Percentiles rank a stretch among this genome's conserved stretches.
Conservation (phyloP, 2,113 vertebrate species). For the Bathybates hornii region DNA sequence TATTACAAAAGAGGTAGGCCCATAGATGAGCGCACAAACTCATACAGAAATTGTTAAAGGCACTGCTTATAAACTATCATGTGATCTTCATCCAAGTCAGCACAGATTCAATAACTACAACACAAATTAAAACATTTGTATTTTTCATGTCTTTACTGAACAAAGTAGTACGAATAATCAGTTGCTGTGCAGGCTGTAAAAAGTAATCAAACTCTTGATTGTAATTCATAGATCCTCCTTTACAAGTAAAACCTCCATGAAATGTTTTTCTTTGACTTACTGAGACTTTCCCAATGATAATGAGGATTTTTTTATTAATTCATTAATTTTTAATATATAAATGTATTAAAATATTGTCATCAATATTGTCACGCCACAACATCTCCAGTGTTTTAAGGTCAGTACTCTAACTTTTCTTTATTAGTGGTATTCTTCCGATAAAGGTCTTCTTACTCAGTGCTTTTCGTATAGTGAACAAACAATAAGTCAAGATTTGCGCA, state of each 20-base stretch:
- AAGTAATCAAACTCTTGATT: neutral
- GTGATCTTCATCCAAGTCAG: neutral
- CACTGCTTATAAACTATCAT: neutral
- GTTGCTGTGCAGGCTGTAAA: neutral
- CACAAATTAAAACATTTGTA: neutral
- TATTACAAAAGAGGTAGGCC: neutral
- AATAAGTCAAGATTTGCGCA: neutral
- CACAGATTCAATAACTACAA: neutral
- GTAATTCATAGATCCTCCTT: neutral
- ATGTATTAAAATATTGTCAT: neutral
- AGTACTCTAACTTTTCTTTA: neutral
- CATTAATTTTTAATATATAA: rapidly evolving
- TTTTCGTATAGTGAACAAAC: neutral
- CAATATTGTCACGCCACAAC: neutral
- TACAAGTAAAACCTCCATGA: neutral
- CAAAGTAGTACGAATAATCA: neutral
- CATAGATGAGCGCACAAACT: neutral
- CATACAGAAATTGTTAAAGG: neutral
- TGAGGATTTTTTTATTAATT: neutral
- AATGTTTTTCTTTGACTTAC: neutral
- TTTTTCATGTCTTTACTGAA: neutral
- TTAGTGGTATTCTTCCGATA: neutral
- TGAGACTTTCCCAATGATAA: neutral
- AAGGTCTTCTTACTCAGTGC: rapidly evolving
- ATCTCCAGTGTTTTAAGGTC: neutral